A percentile compares a stretch with the other conserved stretches of the same genome.
These are phyloP conservation scores for Cyprinella venusta DNA, from an alignment of 2,797 vertebrate genomes.

Conservation along the genomic window DNA sequence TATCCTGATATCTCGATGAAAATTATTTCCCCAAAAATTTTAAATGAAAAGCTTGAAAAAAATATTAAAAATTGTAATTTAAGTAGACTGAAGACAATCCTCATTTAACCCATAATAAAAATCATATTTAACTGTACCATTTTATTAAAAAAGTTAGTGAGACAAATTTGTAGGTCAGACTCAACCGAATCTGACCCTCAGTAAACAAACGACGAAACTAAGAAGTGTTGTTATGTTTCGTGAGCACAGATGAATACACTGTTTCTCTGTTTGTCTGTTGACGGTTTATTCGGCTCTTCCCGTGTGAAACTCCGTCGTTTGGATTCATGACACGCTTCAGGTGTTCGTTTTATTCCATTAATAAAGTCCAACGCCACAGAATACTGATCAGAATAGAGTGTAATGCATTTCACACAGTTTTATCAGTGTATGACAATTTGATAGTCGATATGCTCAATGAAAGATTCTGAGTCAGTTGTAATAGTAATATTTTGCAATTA, in stretches of 20 bases:
- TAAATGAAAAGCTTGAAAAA: too few relatives aligned
- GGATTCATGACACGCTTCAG: slow-evolving; percentile 5
- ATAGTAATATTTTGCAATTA: neutral
- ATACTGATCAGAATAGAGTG: neutral
- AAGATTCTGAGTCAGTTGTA: neutral
- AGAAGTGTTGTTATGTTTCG: neutral
- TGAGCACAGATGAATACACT: neutral
- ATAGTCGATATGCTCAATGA: neutral
- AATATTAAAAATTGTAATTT: too few relatives aligned
- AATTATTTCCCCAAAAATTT: too few relatives aligned
- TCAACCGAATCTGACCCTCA: too few relatives aligned
- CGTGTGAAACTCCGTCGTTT: neutral
- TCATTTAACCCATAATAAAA: too few relatives aligned
- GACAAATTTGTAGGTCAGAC: too few relatives aligned
- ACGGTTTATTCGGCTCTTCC: neutral
- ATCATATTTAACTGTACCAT: too few relatives aligned
- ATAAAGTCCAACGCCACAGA: neutral
- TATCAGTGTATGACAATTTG: neutral
- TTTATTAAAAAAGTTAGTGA: too few relatives aligned
- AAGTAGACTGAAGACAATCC: too few relatives aligned
- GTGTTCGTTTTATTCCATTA: slow-evolving; percentile 5
- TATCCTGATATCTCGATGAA: too few relatives aligned
- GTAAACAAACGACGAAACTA: too few relatives aligned
- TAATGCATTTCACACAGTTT: neutral
- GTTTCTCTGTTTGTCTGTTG: slow-evolving; percentile 6